phyloP scores from a whole-genome alignment of 2,888 invertebrate genomes.

The Oligia fasciuncula region DNA sequence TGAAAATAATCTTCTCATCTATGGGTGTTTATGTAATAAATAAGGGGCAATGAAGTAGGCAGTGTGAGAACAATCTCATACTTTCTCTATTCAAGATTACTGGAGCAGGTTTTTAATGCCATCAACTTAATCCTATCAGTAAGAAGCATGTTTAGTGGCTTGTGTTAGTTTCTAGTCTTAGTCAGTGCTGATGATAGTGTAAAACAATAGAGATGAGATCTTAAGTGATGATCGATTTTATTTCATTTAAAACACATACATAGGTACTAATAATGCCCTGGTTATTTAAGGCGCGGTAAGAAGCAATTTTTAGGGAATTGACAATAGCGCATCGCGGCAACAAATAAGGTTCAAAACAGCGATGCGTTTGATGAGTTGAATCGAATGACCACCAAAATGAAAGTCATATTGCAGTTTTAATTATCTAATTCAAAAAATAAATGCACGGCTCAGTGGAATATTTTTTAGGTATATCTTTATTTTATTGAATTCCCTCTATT shows the following conservation, averaged over 20 bases:
- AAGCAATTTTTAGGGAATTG: background rate
- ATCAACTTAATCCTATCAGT: conserved; percentile 61
- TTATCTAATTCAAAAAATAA: background rate
- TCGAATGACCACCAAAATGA: background rate
- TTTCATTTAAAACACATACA: background rate
- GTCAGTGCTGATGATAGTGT: conserved; percentile 3
- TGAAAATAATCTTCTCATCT: conserved; percentile 42
- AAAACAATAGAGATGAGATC: conserved; percentile 38
- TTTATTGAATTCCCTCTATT: background rate
- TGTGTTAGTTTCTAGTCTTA: conserved; percentile 39
- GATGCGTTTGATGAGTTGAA: background rate
- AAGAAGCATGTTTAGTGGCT: conserved; percentile 52
- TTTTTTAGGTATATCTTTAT: background rate
- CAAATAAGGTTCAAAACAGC: background rate
- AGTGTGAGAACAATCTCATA: conserved; percentile 66
- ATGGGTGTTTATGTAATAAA: conserved; percentile 63
- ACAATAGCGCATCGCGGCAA: background rate
- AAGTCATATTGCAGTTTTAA: background rate
- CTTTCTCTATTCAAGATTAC: conserved; percentile 68
- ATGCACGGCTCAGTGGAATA: background rate
- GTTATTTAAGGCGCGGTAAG: too few relatives aligned
- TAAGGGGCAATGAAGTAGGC: conserved; percentile 59
- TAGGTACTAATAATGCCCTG: background rate
- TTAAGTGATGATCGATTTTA: conserved; percentile 1
- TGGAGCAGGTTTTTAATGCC: conserved; percentile 65